Base-by-base conservation (phyloP, 1,140 invertebrate species). In the Diorhabda sublineata region DNA sequence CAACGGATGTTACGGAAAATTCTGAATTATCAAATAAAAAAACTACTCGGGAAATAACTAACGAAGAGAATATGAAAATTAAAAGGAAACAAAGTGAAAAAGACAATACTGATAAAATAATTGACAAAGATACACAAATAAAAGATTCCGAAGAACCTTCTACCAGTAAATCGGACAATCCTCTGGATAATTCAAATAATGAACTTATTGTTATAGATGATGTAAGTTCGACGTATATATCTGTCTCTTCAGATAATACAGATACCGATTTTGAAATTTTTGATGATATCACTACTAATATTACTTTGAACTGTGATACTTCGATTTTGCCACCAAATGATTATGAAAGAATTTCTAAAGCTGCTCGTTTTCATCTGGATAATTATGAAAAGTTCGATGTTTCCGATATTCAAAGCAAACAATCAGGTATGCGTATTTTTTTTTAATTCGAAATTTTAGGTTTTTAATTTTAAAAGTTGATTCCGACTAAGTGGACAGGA, bases 341-440 rank as follows among this genome's bases (percentile, higher is more conserved):
- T 60, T 41, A 26, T 60, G 59, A 9, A 2, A 11, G 8, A 8
- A 65, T 41, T 58, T n/a, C 9, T 8, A 26, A 42, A 58, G 43
- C 2, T 9, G 58, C 58, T 60, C 58, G 5, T 6, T 60, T 60
- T 7, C n/a, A 6, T 60, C 26, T 42, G 26, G 8, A 2, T 9
- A 11, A 60, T 60, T 71, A 66, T 58, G 43, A 45, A 42, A 65
- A 71, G 45, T 71, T 66, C 44, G 67, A 58, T 52, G 61, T 73
- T 3, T 7, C 69, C 64, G 44, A 66, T 11, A 7, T 71, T 57
- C 69, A 72, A 60, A 26, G 59, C 26, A 63, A 42, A 8, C 71
- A 73, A 67, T 69, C 71, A 62, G 67, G 73, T 75, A 73, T 42
- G 44, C 56, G 26, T 1, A 26, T 26, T 26, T 26, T 26, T 26